These are phyloP conservation scores for Pyrrhia umbra DNA, from an alignment of 2,888 invertebrate species.

Conservation along the genomic window DNA sequence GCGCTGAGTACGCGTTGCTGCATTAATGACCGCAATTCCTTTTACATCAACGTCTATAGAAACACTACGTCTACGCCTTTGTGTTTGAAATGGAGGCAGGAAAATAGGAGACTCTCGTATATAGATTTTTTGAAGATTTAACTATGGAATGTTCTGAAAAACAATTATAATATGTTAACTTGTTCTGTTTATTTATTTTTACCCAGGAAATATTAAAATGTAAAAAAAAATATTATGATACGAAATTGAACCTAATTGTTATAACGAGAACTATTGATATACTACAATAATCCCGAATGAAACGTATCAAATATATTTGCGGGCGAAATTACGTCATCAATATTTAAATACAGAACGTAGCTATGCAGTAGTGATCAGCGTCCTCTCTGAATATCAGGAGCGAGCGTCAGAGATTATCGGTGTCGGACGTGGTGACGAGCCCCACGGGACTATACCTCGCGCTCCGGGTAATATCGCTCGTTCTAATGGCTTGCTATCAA, in stretches of 20 bases:
- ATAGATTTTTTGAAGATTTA: too few species aligned
- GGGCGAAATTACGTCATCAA: background rate
- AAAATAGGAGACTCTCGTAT: too few species aligned
- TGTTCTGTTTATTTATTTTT: too few species aligned
- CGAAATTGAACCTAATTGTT: too few species aligned
- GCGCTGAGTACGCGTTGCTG: constrained; percentile 16
- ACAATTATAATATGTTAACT: too few species aligned
- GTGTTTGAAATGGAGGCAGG: too few species aligned
- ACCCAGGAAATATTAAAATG: too few species aligned
- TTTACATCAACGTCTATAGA: background rate
- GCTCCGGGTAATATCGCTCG: constrained; percentile 72
- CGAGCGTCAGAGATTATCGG: constrained; percentile 73
- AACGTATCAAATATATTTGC: constrained; percentile 6
- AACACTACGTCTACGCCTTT: too few species aligned
- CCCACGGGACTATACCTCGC: constrained; percentile 74
- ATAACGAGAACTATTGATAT: background rate
- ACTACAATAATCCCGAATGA: background rate
- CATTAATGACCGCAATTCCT: constrained; percentile 37
- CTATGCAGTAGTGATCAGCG: constrained; percentile 74
- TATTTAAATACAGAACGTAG: constrained; percentile 44
- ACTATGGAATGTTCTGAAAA: too few species aligned
- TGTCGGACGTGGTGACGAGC: constrained; percentile 64
- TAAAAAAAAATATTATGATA: too few species aligned
- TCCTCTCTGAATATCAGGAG: constrained; percentile 76
- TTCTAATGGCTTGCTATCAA: constrained; percentile 74